These are phyloP conservation scores for Elysia crispata DNA, from an alignment of 2,888 invertebrate genomes.

Conservation along the genomic window DNA sequence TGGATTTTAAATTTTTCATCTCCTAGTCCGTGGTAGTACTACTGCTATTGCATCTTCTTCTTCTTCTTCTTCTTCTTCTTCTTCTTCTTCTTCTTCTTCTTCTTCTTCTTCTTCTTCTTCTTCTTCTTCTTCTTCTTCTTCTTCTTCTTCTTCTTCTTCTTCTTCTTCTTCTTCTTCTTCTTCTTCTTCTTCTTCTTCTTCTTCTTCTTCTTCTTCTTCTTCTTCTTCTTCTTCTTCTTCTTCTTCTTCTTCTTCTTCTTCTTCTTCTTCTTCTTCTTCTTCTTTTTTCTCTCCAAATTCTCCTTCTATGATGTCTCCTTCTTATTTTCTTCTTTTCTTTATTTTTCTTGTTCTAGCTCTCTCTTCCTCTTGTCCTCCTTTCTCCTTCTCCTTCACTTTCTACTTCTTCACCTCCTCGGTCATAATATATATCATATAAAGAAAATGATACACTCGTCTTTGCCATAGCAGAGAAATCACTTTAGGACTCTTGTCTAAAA, in stretches of 20 bases:
- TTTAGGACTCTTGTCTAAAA: too few species aligned
- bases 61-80: conserved; percentile 27
- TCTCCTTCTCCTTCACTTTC: neutral
- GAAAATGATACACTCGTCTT: too few species aligned
- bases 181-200: neutral
- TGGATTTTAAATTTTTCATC: too few species aligned
- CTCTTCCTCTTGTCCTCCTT: neutral
- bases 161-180: neutral
- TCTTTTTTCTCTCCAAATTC: conserved; percentile 1
- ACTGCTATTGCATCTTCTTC: conserved; percentile 15
- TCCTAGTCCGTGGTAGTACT: neutral
- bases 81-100: conserved; percentile 31
- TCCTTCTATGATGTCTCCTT: too few species aligned
- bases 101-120: conserved; percentile 29
- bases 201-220: conserved; percentile 2
- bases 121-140: conserved; percentile 18
- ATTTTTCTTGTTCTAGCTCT: too few species aligned
- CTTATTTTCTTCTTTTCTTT: too few species aligned
- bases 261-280: conserved; percentile 26
- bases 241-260: conserved; percentile 25
- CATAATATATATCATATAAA: too few species aligned
- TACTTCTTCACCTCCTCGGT: neutral
- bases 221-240: conserved; percentile 11
- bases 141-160: conserved; percentile 12
- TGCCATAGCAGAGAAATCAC: too few species aligned